Conservation (phyloP, 1,140 invertebrate species). For the Pomacea maculata region DNA sequence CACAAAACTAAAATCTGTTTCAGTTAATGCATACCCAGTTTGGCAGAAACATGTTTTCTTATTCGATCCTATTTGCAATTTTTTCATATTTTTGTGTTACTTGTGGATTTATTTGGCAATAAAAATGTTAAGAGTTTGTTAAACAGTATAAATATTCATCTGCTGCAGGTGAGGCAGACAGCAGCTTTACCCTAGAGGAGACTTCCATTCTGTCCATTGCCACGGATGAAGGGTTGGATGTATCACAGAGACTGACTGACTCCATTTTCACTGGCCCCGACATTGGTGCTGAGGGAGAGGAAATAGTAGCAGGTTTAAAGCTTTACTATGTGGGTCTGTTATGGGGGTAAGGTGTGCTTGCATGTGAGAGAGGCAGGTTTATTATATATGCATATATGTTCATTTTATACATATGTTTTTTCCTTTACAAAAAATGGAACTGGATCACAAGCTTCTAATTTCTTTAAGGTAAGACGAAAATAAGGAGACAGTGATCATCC, state of each 20-base stretch:
- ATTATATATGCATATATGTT: too few relatives aligned
- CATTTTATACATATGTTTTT: too few relatives aligned
- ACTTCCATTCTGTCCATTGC: constrained; percentile 52
- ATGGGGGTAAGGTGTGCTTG: too few relatives aligned
- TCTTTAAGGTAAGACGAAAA: too few relatives aligned
- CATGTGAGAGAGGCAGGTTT: too few relatives aligned
- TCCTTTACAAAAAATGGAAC: too few relatives aligned
- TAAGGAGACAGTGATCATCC: too few relatives aligned
- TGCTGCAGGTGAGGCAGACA: constrained; percentile 27
- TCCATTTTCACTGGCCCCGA: constrained; percentile 60
- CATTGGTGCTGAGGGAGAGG: constrained; percentile 56
- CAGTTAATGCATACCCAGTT: too few relatives aligned
- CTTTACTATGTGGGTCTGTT: neutral
- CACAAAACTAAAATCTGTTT: too few relatives aligned
- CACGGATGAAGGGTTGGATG: constrained; percentile 59
- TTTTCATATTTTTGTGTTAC: constrained; percentile 4
- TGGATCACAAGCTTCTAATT: too few relatives aligned
- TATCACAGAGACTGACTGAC: constrained; percentile 58
- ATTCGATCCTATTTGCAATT: neutral
- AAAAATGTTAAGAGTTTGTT: neutral
- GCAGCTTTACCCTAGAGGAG: constrained; percentile 32
- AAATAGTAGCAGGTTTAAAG: constrained; percentile 54
- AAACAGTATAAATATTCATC: constrained; percentile 16
- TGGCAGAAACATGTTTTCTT: too few relatives aligned
- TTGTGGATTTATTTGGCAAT: neutral